These are phyloP conservation scores for Pagrus major DNA, from an alignment of 2,113 vertebrate species.

Conservation along the genomic window DNA sequence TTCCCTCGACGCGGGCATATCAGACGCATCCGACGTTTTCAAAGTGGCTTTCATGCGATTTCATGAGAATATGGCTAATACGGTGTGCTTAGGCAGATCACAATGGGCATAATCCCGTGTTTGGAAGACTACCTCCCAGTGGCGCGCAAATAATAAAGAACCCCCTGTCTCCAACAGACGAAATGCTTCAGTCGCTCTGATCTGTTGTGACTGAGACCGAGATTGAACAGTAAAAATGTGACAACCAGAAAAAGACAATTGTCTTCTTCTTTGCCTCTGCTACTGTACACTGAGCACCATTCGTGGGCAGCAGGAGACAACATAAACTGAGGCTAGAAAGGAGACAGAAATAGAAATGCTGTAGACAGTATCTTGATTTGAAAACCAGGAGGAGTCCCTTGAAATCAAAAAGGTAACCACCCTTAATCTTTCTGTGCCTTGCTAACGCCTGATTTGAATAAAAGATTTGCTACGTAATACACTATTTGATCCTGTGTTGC, in stretches of 20 bases:
- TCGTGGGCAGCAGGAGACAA: slow-evolving; percentile 50
- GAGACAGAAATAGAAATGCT: slow-evolving; percentile 46
- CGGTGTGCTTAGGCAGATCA: slow-evolving; percentile 68
- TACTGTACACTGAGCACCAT: slow-evolving; percentile 11
- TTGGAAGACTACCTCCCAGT: slow-evolving; percentile 63
- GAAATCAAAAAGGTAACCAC: background rate
- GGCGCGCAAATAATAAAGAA: slow-evolving; percentile 53
- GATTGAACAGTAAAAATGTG: slow-evolving; percentile 60
- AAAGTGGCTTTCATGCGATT: slow-evolving; percentile 76
- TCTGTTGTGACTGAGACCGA: slow-evolving; percentile 65
- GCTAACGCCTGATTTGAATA: slow-evolving; percentile 42
- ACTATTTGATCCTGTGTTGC: slow-evolving; percentile 62
- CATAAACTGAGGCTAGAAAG: slow-evolving; percentile 4
- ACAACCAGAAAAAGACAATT: slow-evolving; percentile 51
- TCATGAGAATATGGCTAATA: slow-evolving; percentile 69
- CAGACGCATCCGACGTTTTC: slow-evolving; percentile 65
- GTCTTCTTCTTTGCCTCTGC: slow-evolving; percentile 28
- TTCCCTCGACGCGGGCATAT: slow-evolving; percentile 65
- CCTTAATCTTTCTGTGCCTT: slow-evolving; percentile 20
- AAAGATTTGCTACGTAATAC: slow-evolving; percentile 26
- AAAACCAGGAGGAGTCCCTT: slow-evolving; percentile 4
- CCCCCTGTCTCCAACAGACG: slow-evolving; percentile 33
- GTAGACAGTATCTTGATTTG: slow-evolving; percentile 21
- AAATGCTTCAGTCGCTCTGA: slow-evolving; percentile 46
- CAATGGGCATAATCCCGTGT: slow-evolving; percentile 70